phyloP scores from a whole-genome alignment of 2,113 vertebrate genomes.

The Rousettus leschenaultii region DNA sequence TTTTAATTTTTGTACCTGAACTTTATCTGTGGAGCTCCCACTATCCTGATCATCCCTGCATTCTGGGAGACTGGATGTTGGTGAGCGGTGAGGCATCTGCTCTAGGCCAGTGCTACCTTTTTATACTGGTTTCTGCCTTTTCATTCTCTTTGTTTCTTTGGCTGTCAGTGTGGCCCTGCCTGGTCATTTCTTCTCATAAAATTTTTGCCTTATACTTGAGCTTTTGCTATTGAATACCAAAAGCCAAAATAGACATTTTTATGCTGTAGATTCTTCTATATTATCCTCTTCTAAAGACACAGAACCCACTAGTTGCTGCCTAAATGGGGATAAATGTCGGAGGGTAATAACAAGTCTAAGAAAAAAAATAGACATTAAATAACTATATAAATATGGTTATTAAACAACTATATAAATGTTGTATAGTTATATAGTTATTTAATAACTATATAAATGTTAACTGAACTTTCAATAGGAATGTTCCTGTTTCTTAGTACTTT shows the following conservation, averaged over 20 bases:
- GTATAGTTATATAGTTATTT: neutral
- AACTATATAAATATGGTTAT: neutral
- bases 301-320: neutral
- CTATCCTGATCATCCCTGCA: neutral
- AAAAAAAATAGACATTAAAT: neutral
- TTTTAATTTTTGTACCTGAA: neutral
- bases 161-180: neutral
- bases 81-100: too few species aligned
- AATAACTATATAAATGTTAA: neutral
- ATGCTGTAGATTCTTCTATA: neutral
- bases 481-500: neutral
- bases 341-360: neutral
- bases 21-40: neutral
- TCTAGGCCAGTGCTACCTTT: neutral
- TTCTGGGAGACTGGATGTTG: neutral
- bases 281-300: neutral
- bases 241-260: neutral
- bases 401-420: neutral
- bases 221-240: neutral
- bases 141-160: neutral
- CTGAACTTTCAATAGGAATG: neutral
- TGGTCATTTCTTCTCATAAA: neutral
- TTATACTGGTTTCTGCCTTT: neutral
- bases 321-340: neutral
- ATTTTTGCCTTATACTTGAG: neutral